Conservation (phyloP, 2,797 vertebrate genomes). For the Brachymystax lenok region DNA sequence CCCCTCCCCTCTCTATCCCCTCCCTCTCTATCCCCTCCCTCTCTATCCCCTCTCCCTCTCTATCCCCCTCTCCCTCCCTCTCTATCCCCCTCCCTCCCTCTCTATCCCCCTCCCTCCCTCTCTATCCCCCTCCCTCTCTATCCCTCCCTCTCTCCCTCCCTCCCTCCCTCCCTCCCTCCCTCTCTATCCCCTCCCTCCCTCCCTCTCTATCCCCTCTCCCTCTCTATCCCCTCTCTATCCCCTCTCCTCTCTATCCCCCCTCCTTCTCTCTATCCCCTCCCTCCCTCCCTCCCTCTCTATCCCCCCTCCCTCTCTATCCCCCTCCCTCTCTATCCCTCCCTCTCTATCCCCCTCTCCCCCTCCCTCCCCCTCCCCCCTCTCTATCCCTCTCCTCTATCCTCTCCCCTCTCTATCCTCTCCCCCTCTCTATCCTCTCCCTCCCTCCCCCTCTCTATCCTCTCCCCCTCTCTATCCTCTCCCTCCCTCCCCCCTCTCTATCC, state of each 20-base stretch:
- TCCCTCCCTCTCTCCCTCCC: constrained; percentile 5
- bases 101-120: neutral
- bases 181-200: too few relatives aligned
- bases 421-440: neutral
- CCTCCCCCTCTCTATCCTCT: too few relatives aligned
- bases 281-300: constrained; percentile 6
- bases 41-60: constrained; percentile 10
- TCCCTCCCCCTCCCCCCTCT: constrained; percentile 25
- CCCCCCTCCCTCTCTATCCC: too few relatives aligned
- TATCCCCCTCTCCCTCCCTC: neutral
- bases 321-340: too few relatives aligned
- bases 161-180: neutral
- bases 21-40: neutral
- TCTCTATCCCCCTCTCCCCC: too few relatives aligned
- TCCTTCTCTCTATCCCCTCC: neutral
- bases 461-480: too few relatives aligned
- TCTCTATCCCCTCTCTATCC: too few relatives aligned
- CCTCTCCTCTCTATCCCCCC: too few relatives aligned
- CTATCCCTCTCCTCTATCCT: neutral
- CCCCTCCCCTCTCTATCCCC: constrained; percentile 25
- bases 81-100: neutral
- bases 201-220: too few relatives aligned
- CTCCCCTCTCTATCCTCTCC: neutral
- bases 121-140: constrained; percentile 16
- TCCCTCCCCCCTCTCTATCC: too few relatives aligned